A percentile compares a stretch with the other conserved stretches of the same genome.
phyloP scores from a whole-genome alignment of 2,797 vertebrate species.

The Phataginus tetradactyla region DNA sequence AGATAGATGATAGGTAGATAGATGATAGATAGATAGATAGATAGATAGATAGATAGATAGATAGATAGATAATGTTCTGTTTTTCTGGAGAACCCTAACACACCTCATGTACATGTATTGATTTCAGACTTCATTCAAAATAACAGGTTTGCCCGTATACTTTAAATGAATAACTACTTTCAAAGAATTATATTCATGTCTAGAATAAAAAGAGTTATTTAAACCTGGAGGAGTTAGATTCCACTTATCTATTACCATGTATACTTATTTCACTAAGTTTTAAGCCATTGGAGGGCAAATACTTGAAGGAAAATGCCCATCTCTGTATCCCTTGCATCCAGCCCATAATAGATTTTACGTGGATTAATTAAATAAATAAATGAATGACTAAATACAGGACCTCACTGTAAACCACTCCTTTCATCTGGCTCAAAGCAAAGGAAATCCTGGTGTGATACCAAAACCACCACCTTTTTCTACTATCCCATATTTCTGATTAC shows the following conservation, averaged over 20 bases:
- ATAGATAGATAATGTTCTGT: neutral
- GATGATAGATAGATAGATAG: too few species aligned
- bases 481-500: neutral
- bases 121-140: neutral
- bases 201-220: conserved; percentile 2
- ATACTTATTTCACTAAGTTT: neutral
- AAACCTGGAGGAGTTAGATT: neutral
- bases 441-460: neutral
- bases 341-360: neutral
- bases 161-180: neutral
- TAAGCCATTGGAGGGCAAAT: neutral
- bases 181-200: neutral
- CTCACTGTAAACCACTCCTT: neutral
- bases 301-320: too few species aligned
- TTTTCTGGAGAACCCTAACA: neutral
- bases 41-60: too few species aligned
- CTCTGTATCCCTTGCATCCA: neutral
- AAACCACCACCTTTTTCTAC: neutral
- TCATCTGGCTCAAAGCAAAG: neutral
- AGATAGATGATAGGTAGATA: too few species aligned
- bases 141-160: neutral
- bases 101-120: neutral
- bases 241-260: neutral
- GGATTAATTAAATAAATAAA: conserved; percentile 1
- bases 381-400: neutral